Conservation (phyloP, 2,888 invertebrate species). For the Sarcophaga rosellei region DNA sequence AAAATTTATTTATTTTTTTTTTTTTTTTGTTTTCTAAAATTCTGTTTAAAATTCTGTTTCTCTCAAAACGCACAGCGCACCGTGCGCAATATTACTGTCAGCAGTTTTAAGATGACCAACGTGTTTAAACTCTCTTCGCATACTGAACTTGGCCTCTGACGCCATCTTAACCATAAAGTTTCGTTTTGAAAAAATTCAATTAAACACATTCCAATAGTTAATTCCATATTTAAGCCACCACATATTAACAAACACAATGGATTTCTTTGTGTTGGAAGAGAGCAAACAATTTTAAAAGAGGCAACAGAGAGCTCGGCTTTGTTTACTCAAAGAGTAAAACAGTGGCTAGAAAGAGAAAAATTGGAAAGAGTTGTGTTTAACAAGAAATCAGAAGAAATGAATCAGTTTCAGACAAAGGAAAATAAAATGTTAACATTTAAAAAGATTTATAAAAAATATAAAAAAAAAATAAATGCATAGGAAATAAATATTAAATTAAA, state of each 20-base stretch:
- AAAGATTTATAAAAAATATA: too few species aligned
- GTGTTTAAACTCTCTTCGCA: slow-evolving; percentile 79
- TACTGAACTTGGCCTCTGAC: slow-evolving; percentile 79
- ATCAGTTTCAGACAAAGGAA: too few species aligned
- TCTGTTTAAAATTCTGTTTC: slow-evolving; percentile 54
- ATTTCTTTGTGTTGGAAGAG: slow-evolving; percentile 58
- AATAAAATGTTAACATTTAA: too few species aligned
- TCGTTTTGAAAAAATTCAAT: slow-evolving; percentile 51
- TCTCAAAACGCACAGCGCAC: slow-evolving; percentile 72
- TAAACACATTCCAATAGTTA: slow-evolving; percentile 66
- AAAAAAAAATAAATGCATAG: too few species aligned
- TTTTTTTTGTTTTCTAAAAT: slow-evolving; percentile 39
- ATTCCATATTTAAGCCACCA: slow-evolving; percentile 54
- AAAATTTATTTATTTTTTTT: slow-evolving; percentile 29
- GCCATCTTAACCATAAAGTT: slow-evolving; percentile 79
- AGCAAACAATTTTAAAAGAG: slow-evolving; percentile 22
- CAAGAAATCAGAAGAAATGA: neutral
- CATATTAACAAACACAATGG: neutral
- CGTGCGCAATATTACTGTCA: slow-evolving; percentile 74
- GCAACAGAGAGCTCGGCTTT: neutral
- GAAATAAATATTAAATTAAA: too few species aligned
- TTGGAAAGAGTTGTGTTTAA: neutral
- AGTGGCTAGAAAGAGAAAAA: too few species aligned
- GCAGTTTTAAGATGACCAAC: slow-evolving; percentile 67
- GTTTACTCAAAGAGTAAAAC: neutral